Conservation (phyloP, 2,888 invertebrate species). For the Plagiodera versicolora region DNA sequence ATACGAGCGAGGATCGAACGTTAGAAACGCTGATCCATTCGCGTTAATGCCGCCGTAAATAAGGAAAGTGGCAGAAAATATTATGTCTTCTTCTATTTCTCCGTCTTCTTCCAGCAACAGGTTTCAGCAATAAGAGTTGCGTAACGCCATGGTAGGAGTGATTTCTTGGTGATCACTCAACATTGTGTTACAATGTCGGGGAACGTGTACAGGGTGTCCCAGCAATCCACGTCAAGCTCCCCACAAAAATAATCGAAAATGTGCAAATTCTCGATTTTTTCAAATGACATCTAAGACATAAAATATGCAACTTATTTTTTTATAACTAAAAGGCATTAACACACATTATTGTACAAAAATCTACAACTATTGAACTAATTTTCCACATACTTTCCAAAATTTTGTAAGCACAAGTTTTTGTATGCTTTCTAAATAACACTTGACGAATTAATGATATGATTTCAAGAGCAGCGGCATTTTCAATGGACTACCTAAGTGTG, state of each 20-base stretch:
- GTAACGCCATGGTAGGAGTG: not conserved
- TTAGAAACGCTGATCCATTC: conserved; percentile 7
- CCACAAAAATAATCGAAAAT: not conserved
- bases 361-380: too few species aligned
- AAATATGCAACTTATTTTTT: too few species aligned
- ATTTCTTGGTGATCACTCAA: not conserved
- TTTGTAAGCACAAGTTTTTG: too few species aligned
- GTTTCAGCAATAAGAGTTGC: not conserved
- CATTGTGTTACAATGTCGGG: not conserved
- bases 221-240: not conserved
- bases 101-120: not conserved
- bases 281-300: too few species aligned
- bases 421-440: too few species aligned
- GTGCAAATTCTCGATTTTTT: too few species aligned
- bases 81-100: conserved; percentile 6
- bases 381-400: too few species aligned
- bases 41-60: conserved; percentile 11
- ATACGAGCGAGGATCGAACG: conserved; percentile 7
- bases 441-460: too few species aligned
- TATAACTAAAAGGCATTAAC: too few species aligned
- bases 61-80: conserved; percentile 12
- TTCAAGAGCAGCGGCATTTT: too few species aligned
- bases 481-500: too few species aligned
- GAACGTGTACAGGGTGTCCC: not conserved
- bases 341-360: too few species aligned